Base-by-base conservation (phyloP, 2,797 vertebrate species). In the Lacerta bilineata region DNA sequence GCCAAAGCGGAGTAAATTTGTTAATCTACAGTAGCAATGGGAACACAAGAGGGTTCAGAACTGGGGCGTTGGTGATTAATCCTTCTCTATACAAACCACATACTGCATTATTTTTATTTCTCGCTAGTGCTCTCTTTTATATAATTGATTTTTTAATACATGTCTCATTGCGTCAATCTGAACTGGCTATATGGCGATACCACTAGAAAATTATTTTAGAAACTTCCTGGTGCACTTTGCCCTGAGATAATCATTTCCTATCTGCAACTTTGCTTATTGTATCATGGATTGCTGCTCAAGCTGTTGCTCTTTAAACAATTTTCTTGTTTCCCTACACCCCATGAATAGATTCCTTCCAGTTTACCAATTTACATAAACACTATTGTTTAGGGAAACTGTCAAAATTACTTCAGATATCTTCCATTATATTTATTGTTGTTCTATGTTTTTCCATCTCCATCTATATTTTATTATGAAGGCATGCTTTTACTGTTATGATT, bases 351-450 rank as follows among this genome's bases (percentile, higher is more conserved):
- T 94, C 94, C 41, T 15, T 85, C 50, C 94, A 90, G 92, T 95
- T 95, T 96, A 95, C 90, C 93, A 95, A 94, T 95, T 93, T 96
- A 92, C 0, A 0, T 91, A 94, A 95, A 93, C 76, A 91, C 76
- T 92, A 90, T 95, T 96, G 88, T 97, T 96, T 96, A 86, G 92
- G 84, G 83, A 86, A 91, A 92, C 80, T 95, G 96, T 97, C 96
- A 97, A 96, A 97, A 97, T 94, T 95, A 29, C 85, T 94, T 96
- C 87, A 96, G 86, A 93, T 93, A 92, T 88, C 88, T 96, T 95
- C 92, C 91, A 95, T 96, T 96, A 95, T 93, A 81, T 90, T 94
- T 88, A 93, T 93, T 95, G 88, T 95, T 96, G 80, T 93, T 94
- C 88, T 93, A 83, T 41, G 91, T 43, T 95, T 91, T 96, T 95